phyloP scores from a whole-genome alignment of 2,797 vertebrate genomes.

The Bryconaethiops microstoma region DNA sequence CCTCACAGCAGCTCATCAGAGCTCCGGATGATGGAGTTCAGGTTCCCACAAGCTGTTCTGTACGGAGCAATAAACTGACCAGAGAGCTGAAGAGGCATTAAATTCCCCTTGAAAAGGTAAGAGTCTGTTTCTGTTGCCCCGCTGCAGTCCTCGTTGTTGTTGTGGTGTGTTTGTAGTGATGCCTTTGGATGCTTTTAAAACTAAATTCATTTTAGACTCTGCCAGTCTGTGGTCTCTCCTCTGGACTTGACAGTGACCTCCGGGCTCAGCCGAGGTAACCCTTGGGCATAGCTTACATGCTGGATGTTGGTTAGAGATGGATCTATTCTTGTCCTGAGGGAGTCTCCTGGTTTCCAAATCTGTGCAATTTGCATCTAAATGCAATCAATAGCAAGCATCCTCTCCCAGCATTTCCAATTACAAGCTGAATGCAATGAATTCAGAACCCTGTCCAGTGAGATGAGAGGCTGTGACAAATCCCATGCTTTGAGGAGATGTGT shows the following conservation, averaged over 20 bases:
- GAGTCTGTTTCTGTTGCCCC: background rate
- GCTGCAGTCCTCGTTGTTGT: background rate
- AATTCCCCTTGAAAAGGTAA: conserved; percentile 49
- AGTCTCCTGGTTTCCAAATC: too few species aligned
- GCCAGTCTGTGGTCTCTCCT: background rate
- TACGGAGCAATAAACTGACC: conserved; percentile 1
- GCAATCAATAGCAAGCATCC: background rate
- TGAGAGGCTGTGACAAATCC: background rate
- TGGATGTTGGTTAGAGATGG: background rate
- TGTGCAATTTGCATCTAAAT: background rate
- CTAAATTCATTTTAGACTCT: background rate
- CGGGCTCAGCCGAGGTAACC: background rate
- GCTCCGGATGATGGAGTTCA: conserved; percentile 63
- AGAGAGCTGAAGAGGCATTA: conserved; percentile 39
- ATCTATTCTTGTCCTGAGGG: too few species aligned
- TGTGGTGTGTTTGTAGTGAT: background rate
- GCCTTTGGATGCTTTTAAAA: background rate
- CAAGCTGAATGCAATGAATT: background rate
- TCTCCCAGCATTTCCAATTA: background rate
- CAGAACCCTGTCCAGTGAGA: background rate
- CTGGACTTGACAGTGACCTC: conserved; percentile 11
- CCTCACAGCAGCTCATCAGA: background rate
- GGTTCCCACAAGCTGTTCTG: conserved; percentile 40
- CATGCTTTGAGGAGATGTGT: background rate
- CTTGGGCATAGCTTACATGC: background rate